phyloP scores from a whole-genome alignment of 37 sponge, comb jelly and placozoan species.

The Agelas oroides region DNA sequence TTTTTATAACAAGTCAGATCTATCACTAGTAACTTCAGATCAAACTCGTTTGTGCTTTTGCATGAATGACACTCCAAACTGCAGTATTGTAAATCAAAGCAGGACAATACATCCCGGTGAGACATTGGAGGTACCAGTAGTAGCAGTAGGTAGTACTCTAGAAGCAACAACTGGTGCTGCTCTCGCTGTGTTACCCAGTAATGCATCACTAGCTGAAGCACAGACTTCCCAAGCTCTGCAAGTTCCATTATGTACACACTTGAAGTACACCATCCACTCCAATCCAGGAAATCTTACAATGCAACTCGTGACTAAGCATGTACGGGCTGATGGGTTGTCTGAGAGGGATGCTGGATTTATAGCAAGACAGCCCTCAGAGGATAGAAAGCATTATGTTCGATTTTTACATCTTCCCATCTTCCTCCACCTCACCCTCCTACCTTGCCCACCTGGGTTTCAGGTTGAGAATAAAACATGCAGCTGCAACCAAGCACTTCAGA shows the following conservation, averaged over 20 bases:
- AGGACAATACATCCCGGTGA: neutral
- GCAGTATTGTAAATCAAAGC: neutral
- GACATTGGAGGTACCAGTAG: neutral
- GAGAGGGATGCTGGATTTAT: no score
- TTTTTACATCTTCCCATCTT: no score
- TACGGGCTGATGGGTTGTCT: no score
- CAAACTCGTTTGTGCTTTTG: neutral
- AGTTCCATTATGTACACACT: neutral
- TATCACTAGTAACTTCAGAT: neutral
- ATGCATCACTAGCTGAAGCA: neutral
- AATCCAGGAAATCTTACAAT: neutral
- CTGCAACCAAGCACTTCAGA: neutral
- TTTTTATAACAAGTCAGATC: no score
- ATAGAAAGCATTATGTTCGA: no score
- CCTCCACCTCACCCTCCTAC: neutral
- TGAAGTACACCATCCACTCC: neutral
- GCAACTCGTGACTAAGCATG: no score
- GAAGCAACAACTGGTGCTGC: neutral
- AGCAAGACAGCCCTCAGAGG: no score
- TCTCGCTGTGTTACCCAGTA: neutral
- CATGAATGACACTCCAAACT: neutral
- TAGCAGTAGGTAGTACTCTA: neutral
- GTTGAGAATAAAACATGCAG: neutral
- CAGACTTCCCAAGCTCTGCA: neutral
- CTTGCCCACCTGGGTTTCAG: neutral